Percentiles rank a stretch among this genome's conserved stretches.
Evolutionary conservation across 2,888 invertebrate genomes (phyloP).

Genomic region (Oligia fasciuncula): DNA sequence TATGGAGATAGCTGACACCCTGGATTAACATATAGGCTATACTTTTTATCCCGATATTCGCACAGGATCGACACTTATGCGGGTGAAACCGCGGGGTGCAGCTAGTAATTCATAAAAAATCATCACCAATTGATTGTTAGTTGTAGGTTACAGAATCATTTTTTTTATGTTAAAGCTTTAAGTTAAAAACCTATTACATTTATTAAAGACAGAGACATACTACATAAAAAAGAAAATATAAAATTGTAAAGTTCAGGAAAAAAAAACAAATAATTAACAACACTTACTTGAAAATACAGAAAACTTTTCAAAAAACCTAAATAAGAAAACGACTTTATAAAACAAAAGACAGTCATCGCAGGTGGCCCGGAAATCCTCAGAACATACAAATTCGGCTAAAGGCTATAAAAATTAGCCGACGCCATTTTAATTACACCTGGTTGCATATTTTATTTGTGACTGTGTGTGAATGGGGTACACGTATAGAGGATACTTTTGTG

Average conservation of each 20-base stretch:
- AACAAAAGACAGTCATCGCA: slow-evolving; percentile 59
- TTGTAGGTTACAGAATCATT: not conserved
- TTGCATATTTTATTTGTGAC: slow-evolving; percentile 41
- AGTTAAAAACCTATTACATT: no score
- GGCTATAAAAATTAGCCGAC: slow-evolving; percentile 68
- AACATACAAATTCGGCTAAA: slow-evolving; percentile 69
- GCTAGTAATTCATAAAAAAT: not conserved
- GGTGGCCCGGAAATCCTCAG: slow-evolving; percentile 70
- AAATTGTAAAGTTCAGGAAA: no score
- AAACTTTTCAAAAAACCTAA: slow-evolving; percentile 23
- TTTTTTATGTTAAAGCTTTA: no score
- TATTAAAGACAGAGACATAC: no score
- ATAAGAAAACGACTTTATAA: not conserved
- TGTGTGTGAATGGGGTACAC: not conserved
- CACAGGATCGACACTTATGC: no score
- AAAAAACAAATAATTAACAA: not conserved
- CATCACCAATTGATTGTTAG: not conserved
- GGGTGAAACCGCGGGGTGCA: no score
- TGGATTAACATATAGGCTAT: no score
- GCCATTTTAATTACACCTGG: slow-evolving; percentile 49
- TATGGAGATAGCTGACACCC: no score
- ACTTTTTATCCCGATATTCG: no score
- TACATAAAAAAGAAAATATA: no score
- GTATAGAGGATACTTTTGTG: slow-evolving; percentile 1
- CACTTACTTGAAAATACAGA: not conserved